Evolutionary conservation across 1,140 invertebrate genomes (phyloP), one percentile per base, ranked within the genome.

Genomic region (Ooceraea biroi): DNA sequence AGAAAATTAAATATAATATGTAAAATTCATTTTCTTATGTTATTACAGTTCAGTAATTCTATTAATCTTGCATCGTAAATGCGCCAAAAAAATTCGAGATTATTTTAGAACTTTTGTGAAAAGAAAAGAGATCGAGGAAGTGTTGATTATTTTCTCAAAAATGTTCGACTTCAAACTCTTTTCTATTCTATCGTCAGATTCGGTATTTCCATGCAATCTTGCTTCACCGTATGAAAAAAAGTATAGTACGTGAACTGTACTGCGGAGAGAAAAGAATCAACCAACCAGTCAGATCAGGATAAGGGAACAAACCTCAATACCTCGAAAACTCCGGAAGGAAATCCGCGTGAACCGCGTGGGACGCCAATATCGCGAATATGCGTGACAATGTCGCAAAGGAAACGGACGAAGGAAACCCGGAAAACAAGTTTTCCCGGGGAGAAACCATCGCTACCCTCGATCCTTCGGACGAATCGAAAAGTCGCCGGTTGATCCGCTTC

Each of bases 301-400:
- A 25, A 55, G 50, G 11, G 44, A 82, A 82, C 68, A 74, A 71
- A 74, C 41, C 44, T 36, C 78, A 22, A 74, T 73, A 36, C 36
- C 55, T 82, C 55, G 52, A 60, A 60, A 82, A 61, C 25, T 71
- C 52, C 41, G 44, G 61, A 66, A 22, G 58, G 30, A 82, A 82
- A 74, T 60, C 57, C 69, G 58, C 44, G 69, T 61, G 74, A 82
- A 82, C 27, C 46, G 46, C 68, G 44, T 14, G 66, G 55, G 68
- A 73, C 69, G 69, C 52, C 76, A 80, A 80, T 80, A 71, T 80
- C 65, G 52, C 65, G 41, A 71, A 80, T 80, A 80, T 80, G 30
- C 58, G 48, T 41, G 82, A 76, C 22, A 52, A 57, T 63, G 57
- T 83, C 19, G 60, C 30, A 63, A 52, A 76, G n/a, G 30, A 36